These are phyloP conservation scores for Arctocebus calabarensis DNA, from an alignment of 2,797 vertebrate genomes.

Conservation along the genomic window DNA sequence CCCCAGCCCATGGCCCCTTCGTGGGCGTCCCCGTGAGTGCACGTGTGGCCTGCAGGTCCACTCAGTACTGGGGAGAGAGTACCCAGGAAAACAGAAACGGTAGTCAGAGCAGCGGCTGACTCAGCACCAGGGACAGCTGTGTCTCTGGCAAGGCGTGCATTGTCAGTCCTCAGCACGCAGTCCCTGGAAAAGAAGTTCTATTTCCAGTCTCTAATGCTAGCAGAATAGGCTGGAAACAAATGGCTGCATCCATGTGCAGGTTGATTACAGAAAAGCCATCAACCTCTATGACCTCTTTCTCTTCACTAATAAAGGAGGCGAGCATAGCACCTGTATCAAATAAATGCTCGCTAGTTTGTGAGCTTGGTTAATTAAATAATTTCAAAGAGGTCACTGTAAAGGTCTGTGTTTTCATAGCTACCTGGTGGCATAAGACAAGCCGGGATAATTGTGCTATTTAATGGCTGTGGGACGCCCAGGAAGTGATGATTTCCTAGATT, in stretches of 20 bases:
- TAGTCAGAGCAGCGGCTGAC: background rate
- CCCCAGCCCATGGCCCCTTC: background rate
- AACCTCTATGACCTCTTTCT: background rate
- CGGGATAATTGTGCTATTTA: background rate
- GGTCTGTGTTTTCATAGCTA: background rate
- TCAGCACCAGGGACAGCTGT: background rate
- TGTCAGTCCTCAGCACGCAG: background rate
- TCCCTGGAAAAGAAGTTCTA: background rate
- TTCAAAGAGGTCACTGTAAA: background rate
- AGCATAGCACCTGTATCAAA: background rate
- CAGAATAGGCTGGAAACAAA: background rate
- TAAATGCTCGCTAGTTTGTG: background rate
- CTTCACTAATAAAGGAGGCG: background rate
- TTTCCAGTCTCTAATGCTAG: background rate
- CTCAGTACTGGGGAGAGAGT: background rate
- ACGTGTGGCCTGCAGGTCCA: background rate
- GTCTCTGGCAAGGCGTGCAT: background rate
- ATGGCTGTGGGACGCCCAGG: background rate
- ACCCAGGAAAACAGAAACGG: background rate
- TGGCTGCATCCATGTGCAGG: background rate
- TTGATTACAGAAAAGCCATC: background rate
- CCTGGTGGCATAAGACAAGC: too few species aligned
- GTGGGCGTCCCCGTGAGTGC: background rate
- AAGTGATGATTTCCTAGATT: fast-evolving
- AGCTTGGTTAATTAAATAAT: background rate